These are phyloP conservation scores for Eustalomyia histrio DNA, from an alignment of 2,888 invertebrate species.

Conservation along the genomic window DNA sequence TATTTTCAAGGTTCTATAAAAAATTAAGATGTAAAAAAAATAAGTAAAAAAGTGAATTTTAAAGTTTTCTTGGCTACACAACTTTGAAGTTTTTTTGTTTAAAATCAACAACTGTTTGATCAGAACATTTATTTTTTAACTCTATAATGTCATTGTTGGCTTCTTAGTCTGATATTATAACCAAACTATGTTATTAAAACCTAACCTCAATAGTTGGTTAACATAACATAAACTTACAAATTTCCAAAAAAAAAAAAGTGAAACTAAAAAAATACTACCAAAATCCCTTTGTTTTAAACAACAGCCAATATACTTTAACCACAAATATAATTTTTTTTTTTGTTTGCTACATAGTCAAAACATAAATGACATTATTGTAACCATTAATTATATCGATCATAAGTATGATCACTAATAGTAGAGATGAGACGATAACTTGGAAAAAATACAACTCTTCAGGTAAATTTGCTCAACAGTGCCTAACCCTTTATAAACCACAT, in stretches of 20 bases:
- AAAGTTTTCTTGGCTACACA: no score
- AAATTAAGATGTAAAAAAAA: no score
- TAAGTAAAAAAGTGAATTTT: no score
- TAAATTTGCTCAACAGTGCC: conserved; percentile 38
- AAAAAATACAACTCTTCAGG: background rate
- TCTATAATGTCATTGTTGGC: background rate
- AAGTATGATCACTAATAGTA: conserved; percentile 36
- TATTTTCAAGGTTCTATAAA: no score
- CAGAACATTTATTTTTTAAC: no score
- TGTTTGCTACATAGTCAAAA: background rate
- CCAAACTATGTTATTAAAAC: conserved; percentile 16
- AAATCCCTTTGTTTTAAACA: background rate
- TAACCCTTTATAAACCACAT: conserved; percentile 55
- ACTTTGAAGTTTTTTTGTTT: no score
- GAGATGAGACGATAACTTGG: conserved; percentile 14
- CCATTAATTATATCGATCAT: conserved; percentile 55
- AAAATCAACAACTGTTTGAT: no score
- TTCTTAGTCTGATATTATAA: background rate
- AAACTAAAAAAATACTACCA: background rate
- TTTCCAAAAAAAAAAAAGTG: background rate
- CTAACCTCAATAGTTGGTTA: conserved; percentile 9
- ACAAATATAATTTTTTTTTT: background rate
- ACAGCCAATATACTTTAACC: background rate
- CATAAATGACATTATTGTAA: conserved; percentile 56
- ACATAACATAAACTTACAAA: background rate